Conservation (phyloP, 2,113 vertebrate species). For the Anhinga anhinga region DNA sequence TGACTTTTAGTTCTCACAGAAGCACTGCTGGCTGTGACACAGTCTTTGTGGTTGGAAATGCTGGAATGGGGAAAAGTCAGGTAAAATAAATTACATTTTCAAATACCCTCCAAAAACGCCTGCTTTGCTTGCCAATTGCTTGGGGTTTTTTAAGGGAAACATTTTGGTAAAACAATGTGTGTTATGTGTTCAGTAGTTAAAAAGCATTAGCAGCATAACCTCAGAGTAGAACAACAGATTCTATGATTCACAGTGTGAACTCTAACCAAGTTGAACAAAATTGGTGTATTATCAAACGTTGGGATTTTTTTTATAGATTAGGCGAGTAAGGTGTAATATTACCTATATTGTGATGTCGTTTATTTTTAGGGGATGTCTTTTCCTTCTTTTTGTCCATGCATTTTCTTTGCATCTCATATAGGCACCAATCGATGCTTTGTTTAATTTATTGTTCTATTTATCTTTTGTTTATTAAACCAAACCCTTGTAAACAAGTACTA, state of each 20-base stretch:
- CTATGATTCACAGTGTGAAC: background rate
- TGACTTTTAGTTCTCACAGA: slow-evolving; percentile 74
- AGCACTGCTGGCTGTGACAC: slow-evolving; percentile 73
- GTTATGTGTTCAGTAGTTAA: background rate
- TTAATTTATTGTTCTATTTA: background rate
- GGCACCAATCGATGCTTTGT: background rate
- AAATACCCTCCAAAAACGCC: background rate
- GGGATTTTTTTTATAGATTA: accelerated
- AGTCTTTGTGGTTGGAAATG: slow-evolving; percentile 79
- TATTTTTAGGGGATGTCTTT: background rate
- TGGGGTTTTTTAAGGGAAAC: background rate
- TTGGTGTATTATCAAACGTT: background rate
- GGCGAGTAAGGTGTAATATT: background rate
- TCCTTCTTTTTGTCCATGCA: background rate
- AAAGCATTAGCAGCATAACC: background rate
- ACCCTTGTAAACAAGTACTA: background rate
- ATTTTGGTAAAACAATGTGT: background rate
- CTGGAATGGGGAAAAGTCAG: slow-evolving; percentile 78
- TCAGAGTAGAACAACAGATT: background rate
- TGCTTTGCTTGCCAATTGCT: background rate
- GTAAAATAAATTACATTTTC: slow-evolving; percentile 37
- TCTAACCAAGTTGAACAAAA: background rate
- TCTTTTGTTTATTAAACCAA: background rate
- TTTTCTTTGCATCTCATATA: background rate
- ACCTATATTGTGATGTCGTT: background rate